A percentile compares a stretch with the other conserved stretches of the same genome.
Evolutionary conservation across 2,797 vertebrate genomes (phyloP).

Genomic region (Clamator glandarius): DNA sequence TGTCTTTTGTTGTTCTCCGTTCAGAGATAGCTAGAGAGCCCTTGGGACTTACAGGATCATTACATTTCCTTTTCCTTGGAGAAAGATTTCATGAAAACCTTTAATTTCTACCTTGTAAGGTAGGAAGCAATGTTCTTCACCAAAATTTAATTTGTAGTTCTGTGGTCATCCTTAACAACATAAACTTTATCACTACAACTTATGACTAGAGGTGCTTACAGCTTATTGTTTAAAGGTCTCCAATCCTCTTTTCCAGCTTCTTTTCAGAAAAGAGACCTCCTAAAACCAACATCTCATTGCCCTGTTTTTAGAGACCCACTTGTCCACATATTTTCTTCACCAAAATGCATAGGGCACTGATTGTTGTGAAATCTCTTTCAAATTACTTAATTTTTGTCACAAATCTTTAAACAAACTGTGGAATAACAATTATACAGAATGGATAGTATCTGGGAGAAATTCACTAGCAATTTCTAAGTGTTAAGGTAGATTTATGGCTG

Average conservation of each 20-base stretch:
- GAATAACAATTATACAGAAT: neutral
- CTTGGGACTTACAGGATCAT: constrained; percentile 17
- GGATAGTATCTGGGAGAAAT: neutral
- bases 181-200: neutral
- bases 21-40: neutral
- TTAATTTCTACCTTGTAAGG: constrained; percentile 30
- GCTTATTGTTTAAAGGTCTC: neutral
- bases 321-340: neutral
- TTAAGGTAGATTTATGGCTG: neutral
- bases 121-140: constrained; percentile 4
- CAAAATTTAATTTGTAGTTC: constrained; percentile 50
- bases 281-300: neutral
- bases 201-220: neutral
- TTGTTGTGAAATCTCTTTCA: neutral
- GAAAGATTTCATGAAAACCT: constrained; percentile 29
- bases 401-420: neutral
- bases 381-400: neutral
- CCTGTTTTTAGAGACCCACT: neutral
- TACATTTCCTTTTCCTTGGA: constrained; percentile 15
- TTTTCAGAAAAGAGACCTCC: neutral
- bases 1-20: constrained; percentile 4
- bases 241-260: neutral
- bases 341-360: neutral
- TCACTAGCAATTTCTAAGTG: neutral
- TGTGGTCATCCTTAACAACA: constrained; percentile 44